These are phyloP conservation scores for Taphrorychus bicolor DNA, from an alignment of 2,888 invertebrate genomes.

Conservation along the genomic window DNA sequence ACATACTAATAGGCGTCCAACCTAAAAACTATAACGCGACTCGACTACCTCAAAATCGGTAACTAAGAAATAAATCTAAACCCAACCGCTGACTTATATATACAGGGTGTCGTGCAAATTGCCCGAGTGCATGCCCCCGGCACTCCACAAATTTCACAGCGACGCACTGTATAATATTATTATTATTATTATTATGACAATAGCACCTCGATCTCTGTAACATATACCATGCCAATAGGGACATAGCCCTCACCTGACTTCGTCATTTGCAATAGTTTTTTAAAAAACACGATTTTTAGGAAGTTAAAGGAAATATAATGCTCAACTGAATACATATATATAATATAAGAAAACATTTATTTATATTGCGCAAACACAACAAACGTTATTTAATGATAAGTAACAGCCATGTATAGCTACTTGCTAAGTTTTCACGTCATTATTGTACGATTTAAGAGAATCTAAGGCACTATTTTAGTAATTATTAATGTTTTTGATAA, in stretches of 20 bases:
- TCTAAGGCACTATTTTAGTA: conserved; percentile 12
- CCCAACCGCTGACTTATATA: conserved; percentile 14
- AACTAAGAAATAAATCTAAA: conserved; percentile 9
- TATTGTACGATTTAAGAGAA: conserved; percentile 3
- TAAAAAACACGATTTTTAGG: conserved; percentile 13
- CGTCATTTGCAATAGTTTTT: conserved; percentile 24
- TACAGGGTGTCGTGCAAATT: neutral
- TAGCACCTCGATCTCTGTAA: conserved; percentile 24
- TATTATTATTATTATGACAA: too few species aligned
- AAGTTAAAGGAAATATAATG: conserved; percentile 19
- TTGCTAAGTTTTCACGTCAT: neutral
- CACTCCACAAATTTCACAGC: neutral
- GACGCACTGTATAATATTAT: conserved; percentile 14
- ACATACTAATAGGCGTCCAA: too few species aligned
- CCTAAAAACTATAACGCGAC: conserved; percentile 22
- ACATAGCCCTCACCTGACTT: conserved; percentile 2
- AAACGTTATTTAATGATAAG: conserved; percentile 20
- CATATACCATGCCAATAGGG: conserved; percentile 32
- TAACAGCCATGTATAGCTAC: conserved; percentile 9
- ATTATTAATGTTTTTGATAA: too few species aligned
- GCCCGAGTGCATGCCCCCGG: neutral
- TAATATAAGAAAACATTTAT: conserved; percentile 28
- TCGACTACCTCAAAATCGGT: conserved; percentile 37
- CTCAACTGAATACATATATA: conserved; percentile 20
- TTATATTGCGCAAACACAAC: conserved; percentile 34